These are phyloP conservation scores for Spea bombifrons DNA, from an alignment of 2,113 vertebrate species.

Conservation along the genomic window DNA sequence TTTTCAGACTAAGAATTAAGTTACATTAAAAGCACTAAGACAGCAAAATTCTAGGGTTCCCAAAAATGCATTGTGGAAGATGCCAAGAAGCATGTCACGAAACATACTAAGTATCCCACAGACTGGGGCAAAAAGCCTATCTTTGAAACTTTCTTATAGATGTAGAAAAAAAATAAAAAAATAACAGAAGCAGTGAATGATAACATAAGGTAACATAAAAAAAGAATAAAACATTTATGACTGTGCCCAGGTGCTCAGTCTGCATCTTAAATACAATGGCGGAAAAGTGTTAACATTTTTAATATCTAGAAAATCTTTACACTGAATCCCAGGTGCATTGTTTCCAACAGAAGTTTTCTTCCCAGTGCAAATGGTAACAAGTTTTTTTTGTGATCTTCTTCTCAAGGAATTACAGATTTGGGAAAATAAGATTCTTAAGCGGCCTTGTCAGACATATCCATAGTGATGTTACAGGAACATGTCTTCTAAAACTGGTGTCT, in stretches of 20 bases:
- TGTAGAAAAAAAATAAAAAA: conserved; percentile 17
- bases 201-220: background rate
- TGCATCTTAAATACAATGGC: conserved; percentile 15
- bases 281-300: conserved; percentile 20
- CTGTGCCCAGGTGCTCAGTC: conserved; percentile 13
- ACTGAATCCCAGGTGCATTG: conserved; percentile 21
- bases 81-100: conserved; percentile 12
- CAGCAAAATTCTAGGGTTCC: too few relatives aligned
- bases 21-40: too few relatives aligned
- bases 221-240: background rate
- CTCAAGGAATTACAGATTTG: conserved; percentile 10
- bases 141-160: conserved; percentile 23
- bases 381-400: background rate
- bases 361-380: conserved; percentile 36
- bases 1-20: too few relatives aligned
- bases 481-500: background rate
- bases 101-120: conserved; percentile 7
- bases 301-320: conserved; percentile 20
- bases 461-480: background rate
- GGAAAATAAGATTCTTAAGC: conserved; percentile 5
- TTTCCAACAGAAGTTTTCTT: conserved; percentile 22
- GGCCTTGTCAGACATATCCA: conserved; percentile 5
- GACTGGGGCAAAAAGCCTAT: conserved; percentile 15
- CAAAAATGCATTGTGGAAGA: too few relatives aligned
- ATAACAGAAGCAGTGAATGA: conserved; percentile 4